These are phyloP conservation scores for Xyrichtys novacula DNA, from an alignment of 2,797 vertebrate genomes.

Conservation along the genomic window DNA sequence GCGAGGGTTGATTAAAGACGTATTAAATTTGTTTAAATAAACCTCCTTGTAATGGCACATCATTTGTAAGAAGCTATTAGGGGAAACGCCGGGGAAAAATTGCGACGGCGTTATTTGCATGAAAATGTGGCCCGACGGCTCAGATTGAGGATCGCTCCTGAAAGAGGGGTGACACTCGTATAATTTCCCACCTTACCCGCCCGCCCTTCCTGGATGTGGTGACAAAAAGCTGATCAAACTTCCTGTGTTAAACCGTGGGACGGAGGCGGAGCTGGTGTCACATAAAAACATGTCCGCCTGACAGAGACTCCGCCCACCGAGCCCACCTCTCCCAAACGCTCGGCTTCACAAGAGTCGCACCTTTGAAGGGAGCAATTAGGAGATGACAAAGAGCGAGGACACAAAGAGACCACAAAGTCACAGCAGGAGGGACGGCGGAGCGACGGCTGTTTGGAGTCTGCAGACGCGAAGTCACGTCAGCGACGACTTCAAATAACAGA, in stretches of 20 bases:
- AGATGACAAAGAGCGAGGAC: slow-evolving; percentile 21
- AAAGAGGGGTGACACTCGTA: slow-evolving; percentile 91
- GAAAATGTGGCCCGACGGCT: slow-evolving; percentile 89
- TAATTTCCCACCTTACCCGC: slow-evolving; percentile 80
- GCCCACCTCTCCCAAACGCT: slow-evolving; percentile 19
- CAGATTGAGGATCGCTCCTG: slow-evolving; percentile 91
- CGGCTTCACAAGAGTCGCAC: slow-evolving; percentile 6
- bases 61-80: slow-evolving; percentile 99
- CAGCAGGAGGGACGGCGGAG: slow-evolving; percentile 31
- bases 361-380: slow-evolving; percentile 56
- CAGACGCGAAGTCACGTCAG: too few relatives aligned
- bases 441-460: slow-evolving; percentile 35
- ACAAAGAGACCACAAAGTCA: slow-evolving; percentile 22
- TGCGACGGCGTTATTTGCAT: slow-evolving; percentile 95
- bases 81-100: slow-evolving; percentile 87
- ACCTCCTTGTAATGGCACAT: slow-evolving; percentile 99
- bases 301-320: slow-evolving; percentile 45
- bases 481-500: too few relatives aligned
- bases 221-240: slow-evolving; percentile 86
- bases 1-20: slow-evolving; percentile 98
- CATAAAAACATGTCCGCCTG: slow-evolving; percentile 61
- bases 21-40: slow-evolving; percentile 99
- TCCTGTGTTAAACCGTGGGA: slow-evolving; percentile 55
- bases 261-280: slow-evolving; percentile 69
- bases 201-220: slow-evolving; percentile 16